Conservation (phyloP, 2,888 invertebrate genomes). For the Eupeodes latifasciatus region DNA sequence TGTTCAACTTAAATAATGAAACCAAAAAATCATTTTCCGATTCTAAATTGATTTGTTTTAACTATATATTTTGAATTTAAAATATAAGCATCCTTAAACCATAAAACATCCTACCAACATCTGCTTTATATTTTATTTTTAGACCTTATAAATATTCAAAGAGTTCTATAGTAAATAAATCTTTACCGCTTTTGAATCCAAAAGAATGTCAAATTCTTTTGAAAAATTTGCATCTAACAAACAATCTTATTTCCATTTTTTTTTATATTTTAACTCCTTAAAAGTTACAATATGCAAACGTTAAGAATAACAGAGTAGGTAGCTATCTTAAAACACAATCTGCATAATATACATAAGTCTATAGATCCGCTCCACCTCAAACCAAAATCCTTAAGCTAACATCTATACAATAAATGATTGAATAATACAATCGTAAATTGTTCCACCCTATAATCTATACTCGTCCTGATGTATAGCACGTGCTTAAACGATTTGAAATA, state of each 20-base stretch:
- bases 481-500: slow-evolving; percentile 25
- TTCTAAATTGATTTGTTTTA: too few relatives aligned
- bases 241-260: slow-evolving; percentile 35
- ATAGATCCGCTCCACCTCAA: neutral
- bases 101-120: too few relatives aligned
- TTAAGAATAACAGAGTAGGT: slow-evolving; percentile 1
- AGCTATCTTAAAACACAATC: neutral
- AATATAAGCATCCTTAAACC: too few relatives aligned
- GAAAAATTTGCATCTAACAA: slow-evolving; percentile 16
- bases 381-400: slow-evolving; percentile 13
- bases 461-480: neutral
- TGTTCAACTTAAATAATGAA: neutral
- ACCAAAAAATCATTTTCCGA: too few relatives aligned
- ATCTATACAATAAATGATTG: slow-evolving; percentile 30
- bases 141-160: slow-evolving; percentile 9
- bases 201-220: neutral
- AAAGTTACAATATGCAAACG: neutral
- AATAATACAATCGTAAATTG: slow-evolving; percentile 54
- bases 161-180: neutral
- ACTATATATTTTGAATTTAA: too few relatives aligned
- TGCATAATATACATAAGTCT: neutral
- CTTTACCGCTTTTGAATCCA: neutral
- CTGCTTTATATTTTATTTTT: too few relatives aligned
- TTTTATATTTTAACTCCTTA: slow-evolving; percentile 20
- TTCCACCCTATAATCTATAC: neutral